phyloP scores from a whole-genome alignment of 2,888 invertebrate species.

The Tetramorium bicarinatum region DNA sequence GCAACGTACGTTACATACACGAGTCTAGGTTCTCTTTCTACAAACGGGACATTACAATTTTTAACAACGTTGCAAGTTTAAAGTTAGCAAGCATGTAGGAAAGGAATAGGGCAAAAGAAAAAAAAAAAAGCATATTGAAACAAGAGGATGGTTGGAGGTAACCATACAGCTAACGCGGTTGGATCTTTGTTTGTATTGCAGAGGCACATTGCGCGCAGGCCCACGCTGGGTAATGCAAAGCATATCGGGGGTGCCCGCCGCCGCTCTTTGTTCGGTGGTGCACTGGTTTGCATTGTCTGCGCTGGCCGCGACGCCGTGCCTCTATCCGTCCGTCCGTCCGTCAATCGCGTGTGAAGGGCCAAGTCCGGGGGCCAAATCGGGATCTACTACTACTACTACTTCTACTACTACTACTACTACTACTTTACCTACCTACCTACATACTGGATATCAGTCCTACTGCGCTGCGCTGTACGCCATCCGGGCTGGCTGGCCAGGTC shows the following conservation, averaged over 20 bases:
- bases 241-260: slow-evolving; percentile 84
- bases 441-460: slow-evolving; percentile 82
- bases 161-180: slow-evolving; percentile 85
- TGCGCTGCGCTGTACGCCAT: slow-evolving; percentile 81
- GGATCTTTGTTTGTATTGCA: slow-evolving; percentile 86
- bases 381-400: slow-evolving; percentile 73
- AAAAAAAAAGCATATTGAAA: slow-evolving; percentile 67
- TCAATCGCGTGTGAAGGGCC: slow-evolving; percentile 83
- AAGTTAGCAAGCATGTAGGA: slow-evolving; percentile 39
- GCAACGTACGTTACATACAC: neutral
- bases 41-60: slow-evolving; percentile 47
- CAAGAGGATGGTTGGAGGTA: slow-evolving; percentile 68
- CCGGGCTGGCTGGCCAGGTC: slow-evolving; percentile 84
- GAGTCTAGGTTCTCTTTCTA: neutral
- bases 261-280: slow-evolving; percentile 84
- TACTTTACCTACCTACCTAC: slow-evolving; percentile 77
- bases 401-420: slow-evolving; percentile 66
- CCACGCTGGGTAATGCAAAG: slow-evolving; percentile 86
- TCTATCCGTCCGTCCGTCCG: slow-evolving; percentile 78
- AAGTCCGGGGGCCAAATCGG: slow-evolving; percentile 81
- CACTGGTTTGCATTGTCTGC: slow-evolving; percentile 86
- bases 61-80: slow-evolving; percentile 35
- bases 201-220: slow-evolving; percentile 87
- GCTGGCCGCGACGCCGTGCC: slow-evolving; percentile 86
- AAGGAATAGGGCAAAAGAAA: slow-evolving; percentile 53